A percentile compares a stretch with the other conserved stretches of the same genome.
Evolutionary conservation across 2,113 vertebrate genomes (phyloP).

Genomic region (Albula goreensis): DNA sequence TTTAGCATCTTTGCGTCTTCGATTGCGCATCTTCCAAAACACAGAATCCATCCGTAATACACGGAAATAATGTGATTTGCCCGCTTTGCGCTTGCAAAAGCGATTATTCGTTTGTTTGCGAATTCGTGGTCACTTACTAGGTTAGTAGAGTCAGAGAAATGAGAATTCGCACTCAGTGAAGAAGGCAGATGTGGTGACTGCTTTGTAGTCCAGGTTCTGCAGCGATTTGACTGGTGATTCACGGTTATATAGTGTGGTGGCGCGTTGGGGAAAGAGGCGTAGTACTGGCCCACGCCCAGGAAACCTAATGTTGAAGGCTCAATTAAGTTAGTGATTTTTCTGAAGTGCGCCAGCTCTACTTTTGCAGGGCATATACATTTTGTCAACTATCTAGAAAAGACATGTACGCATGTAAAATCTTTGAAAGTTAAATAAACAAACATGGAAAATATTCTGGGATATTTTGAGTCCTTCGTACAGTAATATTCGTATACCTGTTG

Average conservation of each 20-base stretch:
- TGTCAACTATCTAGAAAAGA: no score
- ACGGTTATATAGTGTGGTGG: not conserved
- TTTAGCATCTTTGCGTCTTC: not conserved
- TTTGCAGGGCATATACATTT: no score
- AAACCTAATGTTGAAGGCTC: not conserved
- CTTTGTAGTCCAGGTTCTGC: slow-evolving; percentile 5
- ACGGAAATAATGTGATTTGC: not conserved
- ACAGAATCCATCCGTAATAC: not conserved
- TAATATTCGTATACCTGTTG: no score
- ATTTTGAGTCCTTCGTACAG: no score
- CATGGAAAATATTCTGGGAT: no score
- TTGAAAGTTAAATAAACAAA: no score
- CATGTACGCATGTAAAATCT: no score
- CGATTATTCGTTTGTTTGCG: not conserved
- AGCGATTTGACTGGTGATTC: not conserved
- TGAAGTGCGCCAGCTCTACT: no score
- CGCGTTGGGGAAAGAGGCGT: not conserved
- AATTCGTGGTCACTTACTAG: not conserved
- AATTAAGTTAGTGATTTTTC: not conserved
- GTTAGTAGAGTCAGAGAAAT: not conserved
- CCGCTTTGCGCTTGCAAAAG: not conserved
- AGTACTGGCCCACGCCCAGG: not conserved
- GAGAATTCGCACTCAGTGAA: not conserved
- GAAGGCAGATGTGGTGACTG: slow-evolving; percentile 4
- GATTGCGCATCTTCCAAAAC: not conserved